Evolutionary conservation across 2,888 invertebrate species (phyloP).

Genomic region (Eristalis intricaria): DNA sequence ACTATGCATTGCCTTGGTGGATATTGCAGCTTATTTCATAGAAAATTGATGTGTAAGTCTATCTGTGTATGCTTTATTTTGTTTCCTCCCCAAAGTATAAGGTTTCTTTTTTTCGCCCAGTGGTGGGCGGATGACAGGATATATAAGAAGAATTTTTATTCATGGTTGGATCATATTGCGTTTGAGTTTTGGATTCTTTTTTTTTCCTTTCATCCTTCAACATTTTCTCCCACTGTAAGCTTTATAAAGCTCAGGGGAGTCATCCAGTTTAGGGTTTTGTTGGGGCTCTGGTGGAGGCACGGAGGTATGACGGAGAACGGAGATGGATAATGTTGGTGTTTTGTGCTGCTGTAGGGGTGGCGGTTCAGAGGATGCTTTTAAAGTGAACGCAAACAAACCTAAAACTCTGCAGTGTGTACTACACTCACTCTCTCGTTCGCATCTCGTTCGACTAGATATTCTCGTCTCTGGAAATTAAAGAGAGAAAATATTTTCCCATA

Average conservation of each 20-base stretch:
- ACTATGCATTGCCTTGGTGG: slow-evolving; percentile 27
- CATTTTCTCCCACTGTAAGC: slow-evolving; percentile 53
- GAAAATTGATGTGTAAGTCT: slow-evolving; percentile 70
- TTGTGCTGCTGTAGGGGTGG: slow-evolving; percentile 34
- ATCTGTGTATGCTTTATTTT: slow-evolving; percentile 42
- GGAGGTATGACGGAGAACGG: background rate
- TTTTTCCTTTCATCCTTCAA: slow-evolving; percentile 11
- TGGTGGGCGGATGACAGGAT: slow-evolving; percentile 60
- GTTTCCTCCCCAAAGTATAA: slow-evolving; percentile 31
- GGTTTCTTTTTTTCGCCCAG: slow-evolving; percentile 23
- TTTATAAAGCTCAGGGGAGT: slow-evolving; percentile 70
- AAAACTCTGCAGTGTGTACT: slow-evolving; percentile 26
- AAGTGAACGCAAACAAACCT: slow-evolving; percentile 65
- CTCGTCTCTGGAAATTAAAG: slow-evolving; percentile 67
- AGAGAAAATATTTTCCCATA: slow-evolving; percentile 67
- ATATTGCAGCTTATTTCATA: slow-evolving; percentile 67
- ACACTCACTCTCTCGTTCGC: slow-evolving; percentile 2
- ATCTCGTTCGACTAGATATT: slow-evolving; percentile 32
- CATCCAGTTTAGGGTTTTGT: slow-evolving; percentile 61
- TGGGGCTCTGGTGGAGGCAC: background rate
- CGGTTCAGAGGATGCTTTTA: slow-evolving; percentile 47
- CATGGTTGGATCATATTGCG: slow-evolving; percentile 51
- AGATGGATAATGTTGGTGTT: slow-evolving; percentile 54
- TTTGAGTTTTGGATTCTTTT: slow-evolving; percentile 24
- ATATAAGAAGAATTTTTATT: slow-evolving; percentile 62